Evolutionary conservation across 2,113 vertebrate species (phyloP).

Genomic region (Fulmarus glacialis): DNA sequence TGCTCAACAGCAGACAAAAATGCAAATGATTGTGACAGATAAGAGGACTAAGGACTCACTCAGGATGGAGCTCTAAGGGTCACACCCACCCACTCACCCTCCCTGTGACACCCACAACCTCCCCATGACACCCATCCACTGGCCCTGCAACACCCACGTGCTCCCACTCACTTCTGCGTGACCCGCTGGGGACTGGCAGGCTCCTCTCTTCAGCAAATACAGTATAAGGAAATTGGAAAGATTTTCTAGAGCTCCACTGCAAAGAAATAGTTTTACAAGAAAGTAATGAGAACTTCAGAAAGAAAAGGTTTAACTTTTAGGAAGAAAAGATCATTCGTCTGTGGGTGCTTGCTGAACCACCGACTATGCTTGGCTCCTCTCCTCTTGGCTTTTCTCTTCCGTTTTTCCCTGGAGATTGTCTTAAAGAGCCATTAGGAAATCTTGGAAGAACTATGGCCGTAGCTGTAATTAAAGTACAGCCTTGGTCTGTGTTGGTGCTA

Average conservation of each 20-base stretch:
- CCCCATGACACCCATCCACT: not conserved
- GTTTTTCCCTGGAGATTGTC: not conserved
- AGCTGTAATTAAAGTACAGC: not conserved
- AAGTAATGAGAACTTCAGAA: not conserved
- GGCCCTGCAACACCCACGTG: too few relatives aligned
- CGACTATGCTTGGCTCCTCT: not conserved
- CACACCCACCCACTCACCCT: not conserved
- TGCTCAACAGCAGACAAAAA: not conserved
- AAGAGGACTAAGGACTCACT: not conserved
- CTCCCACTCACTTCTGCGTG: not conserved
- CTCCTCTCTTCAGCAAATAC: not conserved
- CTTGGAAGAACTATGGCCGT: not conserved
- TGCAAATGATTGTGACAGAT: not conserved
- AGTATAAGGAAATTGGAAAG: not conserved
- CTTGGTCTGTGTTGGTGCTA: not conserved
- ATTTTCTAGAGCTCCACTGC: not conserved
- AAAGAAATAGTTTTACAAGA: not conserved
- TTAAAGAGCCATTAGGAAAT: not conserved
- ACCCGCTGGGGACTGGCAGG: accelerated
- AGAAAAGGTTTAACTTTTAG: not conserved
- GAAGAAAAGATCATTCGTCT: not conserved
- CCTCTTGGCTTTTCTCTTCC: not conserved
- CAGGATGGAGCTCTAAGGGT: not conserved
- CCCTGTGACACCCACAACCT: not conserved
- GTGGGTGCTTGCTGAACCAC: not conserved